These are phyloP conservation scores for Diarsia mendica DNA, from an alignment of 2,888 invertebrate genomes.

Conservation along the genomic window DNA sequence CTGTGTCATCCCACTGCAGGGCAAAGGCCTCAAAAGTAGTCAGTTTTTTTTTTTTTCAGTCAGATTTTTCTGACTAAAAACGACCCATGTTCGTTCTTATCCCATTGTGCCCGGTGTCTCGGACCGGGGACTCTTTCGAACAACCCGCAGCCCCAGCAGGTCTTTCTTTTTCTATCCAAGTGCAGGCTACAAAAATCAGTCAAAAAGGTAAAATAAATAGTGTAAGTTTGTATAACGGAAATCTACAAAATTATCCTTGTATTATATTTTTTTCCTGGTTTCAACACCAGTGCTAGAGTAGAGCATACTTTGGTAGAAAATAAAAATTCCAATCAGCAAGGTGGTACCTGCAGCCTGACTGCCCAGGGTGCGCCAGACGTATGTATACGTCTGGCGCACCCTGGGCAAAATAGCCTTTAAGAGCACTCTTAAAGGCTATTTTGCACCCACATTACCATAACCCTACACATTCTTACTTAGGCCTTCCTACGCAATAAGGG, in stretches of 20 bases:
- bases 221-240: not conserved
- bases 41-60: no score
- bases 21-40: no score
- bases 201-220: not conserved
- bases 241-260: not conserved
- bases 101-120: no score
- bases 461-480: constrained; percentile 9
- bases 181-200: not conserved
- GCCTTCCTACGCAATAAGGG: constrained; percentile 25
- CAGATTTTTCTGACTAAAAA: no score
- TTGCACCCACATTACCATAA: constrained; percentile 28
- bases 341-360: not conserved
- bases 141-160: no score
- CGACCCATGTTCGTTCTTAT: no score
- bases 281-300: not conserved
- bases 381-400: no score
- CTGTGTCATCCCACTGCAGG: no score
- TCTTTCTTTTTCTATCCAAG: not conserved
- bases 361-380: not conserved
- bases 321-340: not conserved
- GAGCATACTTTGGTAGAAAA: not conserved
- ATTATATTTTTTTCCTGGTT: not conserved
- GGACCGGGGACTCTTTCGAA: no score
- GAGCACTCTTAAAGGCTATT: constrained; percentile 2
- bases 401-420: no score